Base-by-base conservation (phyloP, 23 tunicate species). In the Botrylloides violaceus region DNA sequence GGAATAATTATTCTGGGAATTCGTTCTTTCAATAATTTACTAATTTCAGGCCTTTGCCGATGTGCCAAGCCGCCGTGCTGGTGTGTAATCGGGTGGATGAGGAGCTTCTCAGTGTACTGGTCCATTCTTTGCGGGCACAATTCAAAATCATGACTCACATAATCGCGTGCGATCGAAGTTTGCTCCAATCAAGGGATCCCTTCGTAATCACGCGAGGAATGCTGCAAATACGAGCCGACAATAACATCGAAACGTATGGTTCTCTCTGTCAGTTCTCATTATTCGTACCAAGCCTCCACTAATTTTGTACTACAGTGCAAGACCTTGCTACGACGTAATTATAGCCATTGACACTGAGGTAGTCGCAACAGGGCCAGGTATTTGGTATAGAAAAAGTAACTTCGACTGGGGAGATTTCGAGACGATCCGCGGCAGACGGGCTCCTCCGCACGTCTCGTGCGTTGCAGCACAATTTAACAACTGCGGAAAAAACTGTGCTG, bases 271-370 rank as follows among this genome's bases (percentile, higher is more conserved):
- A n/a, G n/a, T n/a, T n/a, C n/a, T n/a, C n/a, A n/a, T n/a, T n/a
- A n/a, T n/a, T n/a, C n/a, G n/a, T n/a, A n/a, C n/a, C n/a, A n/a
- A n/a, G n/a, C n/a, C n/a, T n/a, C n/a, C n/a, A n/a, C n/a, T n/a
- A n/a, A n/a, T n/a, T n/a, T 47, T 47, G 12, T 6, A 31, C 29
- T 31, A 7, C 70, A 68, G 74, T 35, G 74, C 37, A 23, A 19
- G 22, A 35, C 74, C 74, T 6, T 68, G 74, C 58, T 68, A 37
- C 37, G 74, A 68, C 58, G 74, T 68, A 9, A 43, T 68, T 43
- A 20, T 68, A 20, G 58, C 47, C n/a, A 68, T 68, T 37, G 74
- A 68, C 74, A 68, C 56, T 43, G 74, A 68, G 2, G 74, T 68
- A 6, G 74, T 32, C 5, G 23, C 26, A n/a, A 19, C 56, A 1